These are phyloP conservation scores for Macroteleia sp. DNA, from an alignment of 2,888 invertebrate genomes.

Conservation along the genomic window DNA sequence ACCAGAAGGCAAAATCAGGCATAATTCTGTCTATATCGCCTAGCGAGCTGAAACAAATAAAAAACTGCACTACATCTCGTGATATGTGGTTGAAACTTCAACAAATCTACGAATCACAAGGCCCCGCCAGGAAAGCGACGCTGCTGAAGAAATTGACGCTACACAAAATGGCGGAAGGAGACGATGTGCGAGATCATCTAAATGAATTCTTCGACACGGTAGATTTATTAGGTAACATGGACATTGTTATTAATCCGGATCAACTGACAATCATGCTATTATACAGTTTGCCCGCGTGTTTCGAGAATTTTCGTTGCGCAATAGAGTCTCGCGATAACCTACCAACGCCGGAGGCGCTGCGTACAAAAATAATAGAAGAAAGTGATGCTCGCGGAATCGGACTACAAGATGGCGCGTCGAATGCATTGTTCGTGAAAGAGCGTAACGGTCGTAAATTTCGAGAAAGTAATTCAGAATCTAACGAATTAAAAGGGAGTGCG, in stretches of 20 bases:
- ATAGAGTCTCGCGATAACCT: constrained; percentile 50
- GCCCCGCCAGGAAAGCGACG: constrained; percentile 53
- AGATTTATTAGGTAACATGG: constrained; percentile 52
- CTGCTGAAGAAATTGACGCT: constrained; percentile 52
- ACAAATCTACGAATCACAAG: constrained; percentile 41
- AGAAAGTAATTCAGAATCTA: background rate
- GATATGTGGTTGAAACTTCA: constrained; percentile 42
- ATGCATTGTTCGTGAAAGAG: constrained; percentile 7
- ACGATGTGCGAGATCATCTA: constrained; percentile 46
- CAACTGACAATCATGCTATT: constrained; percentile 29
- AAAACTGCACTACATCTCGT: constrained; percentile 50
- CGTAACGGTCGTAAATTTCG: background rate
- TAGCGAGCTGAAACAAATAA: constrained; percentile 49
- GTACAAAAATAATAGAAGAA: constrained; percentile 31
- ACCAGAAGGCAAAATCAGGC: constrained; percentile 53
- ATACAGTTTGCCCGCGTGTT: constrained; percentile 44
- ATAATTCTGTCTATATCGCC: constrained; percentile 48
- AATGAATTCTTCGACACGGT: constrained; percentile 48
- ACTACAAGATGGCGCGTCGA: background rate
- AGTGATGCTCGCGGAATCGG: background rate
- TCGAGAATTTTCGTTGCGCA: constrained; percentile 40
- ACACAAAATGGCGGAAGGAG: constrained; percentile 42
- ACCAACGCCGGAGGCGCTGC: constrained; percentile 19
- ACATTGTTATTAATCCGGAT: constrained; percentile 30
- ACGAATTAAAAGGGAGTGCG: background rate